Conservation (phyloP, 1,140 invertebrate genomes). For the Apis florea region DNA sequence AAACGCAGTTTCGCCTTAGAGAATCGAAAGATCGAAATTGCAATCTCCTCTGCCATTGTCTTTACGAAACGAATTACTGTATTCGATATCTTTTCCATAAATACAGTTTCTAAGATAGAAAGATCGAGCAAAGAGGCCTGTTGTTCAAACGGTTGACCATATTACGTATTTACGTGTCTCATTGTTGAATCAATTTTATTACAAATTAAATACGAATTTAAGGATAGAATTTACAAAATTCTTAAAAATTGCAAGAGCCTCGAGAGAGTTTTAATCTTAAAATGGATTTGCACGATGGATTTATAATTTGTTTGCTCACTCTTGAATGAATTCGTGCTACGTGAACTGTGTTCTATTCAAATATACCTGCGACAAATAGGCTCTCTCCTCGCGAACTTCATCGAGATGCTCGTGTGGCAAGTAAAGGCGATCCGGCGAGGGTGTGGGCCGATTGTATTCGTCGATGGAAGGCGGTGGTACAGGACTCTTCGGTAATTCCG, state of each 20-base stretch:
- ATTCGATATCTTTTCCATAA: too few species aligned
- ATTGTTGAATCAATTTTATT: neutral
- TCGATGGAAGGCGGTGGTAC: slow-evolving; percentile 69
- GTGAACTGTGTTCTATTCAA: neutral
- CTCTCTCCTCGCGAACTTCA: slow-evolving; percentile 76
- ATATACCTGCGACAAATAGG: slow-evolving; percentile 77
- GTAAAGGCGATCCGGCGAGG: slow-evolving; percentile 63
- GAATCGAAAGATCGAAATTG: neutral
- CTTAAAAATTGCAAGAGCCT: too few species aligned
- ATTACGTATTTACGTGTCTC: too few species aligned
- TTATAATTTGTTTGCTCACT: neutral
- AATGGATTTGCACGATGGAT: too few species aligned
- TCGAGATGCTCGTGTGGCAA: slow-evolving; percentile 74
- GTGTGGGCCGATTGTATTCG: slow-evolving; percentile 60
- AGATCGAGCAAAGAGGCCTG: too few species aligned
- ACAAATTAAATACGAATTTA: too few species aligned
- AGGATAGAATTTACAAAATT: too few species aligned
- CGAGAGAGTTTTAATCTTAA: too few species aligned
- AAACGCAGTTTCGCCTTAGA: neutral
- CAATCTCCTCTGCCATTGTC: too few species aligned
- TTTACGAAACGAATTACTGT: too few species aligned
- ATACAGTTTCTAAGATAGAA: too few species aligned
- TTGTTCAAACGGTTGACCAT: too few species aligned
- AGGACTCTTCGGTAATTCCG: slow-evolving; percentile 77
- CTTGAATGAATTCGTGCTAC: neutral